A percentile compares a stretch with the other conserved stretches of the same genome.
Evolutionary conservation across 1,140 invertebrate genomes (phyloP).

Genomic region (Lepidotrigona ventralis): DNA sequence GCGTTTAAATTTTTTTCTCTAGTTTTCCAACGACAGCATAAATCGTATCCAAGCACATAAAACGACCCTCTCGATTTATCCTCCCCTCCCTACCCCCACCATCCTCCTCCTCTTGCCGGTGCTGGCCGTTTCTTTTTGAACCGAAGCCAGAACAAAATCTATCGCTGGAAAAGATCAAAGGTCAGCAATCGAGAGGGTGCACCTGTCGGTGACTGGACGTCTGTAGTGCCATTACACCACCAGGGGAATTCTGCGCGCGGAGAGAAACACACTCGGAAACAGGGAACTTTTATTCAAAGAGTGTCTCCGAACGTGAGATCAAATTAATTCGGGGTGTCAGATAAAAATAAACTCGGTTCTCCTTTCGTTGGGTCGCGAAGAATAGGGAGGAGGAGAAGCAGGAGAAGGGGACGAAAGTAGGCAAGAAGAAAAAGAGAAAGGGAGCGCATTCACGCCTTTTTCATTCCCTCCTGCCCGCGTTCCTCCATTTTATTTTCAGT

Average conservation of each 20-base stretch:
- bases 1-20: background rate
- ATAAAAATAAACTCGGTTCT: conserved; percentile 58
- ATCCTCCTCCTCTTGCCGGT: background rate
- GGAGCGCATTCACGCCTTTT: conserved; percentile 5
- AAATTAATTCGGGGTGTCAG: conserved; percentile 62
- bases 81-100: too few relatives aligned
- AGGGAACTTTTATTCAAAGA: conserved; percentile 65
- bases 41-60: conserved; percentile 9
- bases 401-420: too few relatives aligned
- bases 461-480: conserved; percentile 17
- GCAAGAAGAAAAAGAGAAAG: background rate
- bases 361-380: background rate
- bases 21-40: background rate
- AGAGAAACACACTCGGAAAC: conserved; percentile 17
- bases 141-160: conserved; percentile 43
- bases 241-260: conserved; percentile 28
- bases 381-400: background rate
- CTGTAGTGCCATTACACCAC: background rate
- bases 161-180: conserved; percentile 54
- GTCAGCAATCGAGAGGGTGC: conserved; percentile 32
- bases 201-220: conserved; percentile 7
- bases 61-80: conserved; percentile 32
- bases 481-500: conserved; percentile 36
- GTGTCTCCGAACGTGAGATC: conserved; percentile 59
- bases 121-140: conserved; percentile 7